Percentiles rank a stretch among this genome's conserved stretches.
Evolutionary conservation across 2,888 invertebrate species (phyloP).

Genomic region (Nemoura dubitans): DNA sequence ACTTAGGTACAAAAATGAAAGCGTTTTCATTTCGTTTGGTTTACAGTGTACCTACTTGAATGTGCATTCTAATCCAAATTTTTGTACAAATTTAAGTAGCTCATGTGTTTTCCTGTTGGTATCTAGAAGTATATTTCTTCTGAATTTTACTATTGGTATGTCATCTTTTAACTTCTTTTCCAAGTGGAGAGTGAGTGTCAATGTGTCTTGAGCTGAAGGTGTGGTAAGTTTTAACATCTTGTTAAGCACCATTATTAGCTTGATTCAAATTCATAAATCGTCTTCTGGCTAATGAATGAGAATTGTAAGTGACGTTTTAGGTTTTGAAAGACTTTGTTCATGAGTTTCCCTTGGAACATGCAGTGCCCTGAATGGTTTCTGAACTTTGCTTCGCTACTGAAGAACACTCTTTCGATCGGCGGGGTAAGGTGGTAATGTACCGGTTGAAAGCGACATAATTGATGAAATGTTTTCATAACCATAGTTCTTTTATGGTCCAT

Average conservation of each 20-base stretch:
- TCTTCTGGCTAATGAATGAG: neutral
- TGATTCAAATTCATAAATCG: neutral
- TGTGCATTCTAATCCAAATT: no score
- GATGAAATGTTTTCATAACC: neutral
- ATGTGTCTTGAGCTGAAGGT: neutral
- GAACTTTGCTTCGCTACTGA: neutral
- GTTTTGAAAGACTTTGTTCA: neutral
- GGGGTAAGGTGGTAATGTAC: neutral
- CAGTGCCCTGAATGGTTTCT: neutral
- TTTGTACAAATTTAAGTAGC: no score
- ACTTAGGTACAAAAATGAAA: no score
- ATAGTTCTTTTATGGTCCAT: neutral
- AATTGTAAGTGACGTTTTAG: neutral
- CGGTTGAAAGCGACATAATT: neutral
- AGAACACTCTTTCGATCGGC: neutral
- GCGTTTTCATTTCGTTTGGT: no score
- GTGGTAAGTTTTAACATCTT: neutral
- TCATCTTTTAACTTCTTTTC: no score
- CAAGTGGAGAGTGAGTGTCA: neutral
- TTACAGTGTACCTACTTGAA: no score
- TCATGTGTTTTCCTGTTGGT: no score
- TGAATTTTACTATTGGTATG: no score
- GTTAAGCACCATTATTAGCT: neutral
- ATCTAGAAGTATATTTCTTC: no score
- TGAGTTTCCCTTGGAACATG: neutral